phyloP scores from a whole-genome alignment of 23 tunicate genomes.

The Ciona savignyi region DNA sequence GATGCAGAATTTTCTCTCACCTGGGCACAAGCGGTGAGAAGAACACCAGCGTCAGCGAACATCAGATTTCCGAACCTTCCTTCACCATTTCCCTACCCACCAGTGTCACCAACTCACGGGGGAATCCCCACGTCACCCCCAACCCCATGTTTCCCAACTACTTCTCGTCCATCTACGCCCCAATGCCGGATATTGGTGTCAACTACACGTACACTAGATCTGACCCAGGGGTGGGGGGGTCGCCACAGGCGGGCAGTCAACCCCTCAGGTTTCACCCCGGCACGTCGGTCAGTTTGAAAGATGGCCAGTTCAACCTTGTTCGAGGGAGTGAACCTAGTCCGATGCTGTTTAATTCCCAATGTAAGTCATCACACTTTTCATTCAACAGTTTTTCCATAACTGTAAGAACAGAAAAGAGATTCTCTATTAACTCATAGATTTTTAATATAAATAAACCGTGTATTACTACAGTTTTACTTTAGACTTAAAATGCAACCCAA shows the following conservation, averaged over 20 bases:
- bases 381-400: too few species aligned
- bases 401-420: too few species aligned
- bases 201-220: constrained; percentile 8
- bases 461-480: too few species aligned
- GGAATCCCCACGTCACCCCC: not conserved
- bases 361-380: not conserved
- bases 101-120: not conserved
- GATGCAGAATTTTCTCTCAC: not conserved
- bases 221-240: not conserved
- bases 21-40: not conserved
- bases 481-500: too few species aligned
- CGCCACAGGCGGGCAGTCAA: constrained; percentile 5
- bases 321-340: constrained; percentile 4
- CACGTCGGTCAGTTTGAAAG: constrained; percentile 50
- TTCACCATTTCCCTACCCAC: constrained; percentile 5
- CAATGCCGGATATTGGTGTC: constrained; percentile 13
- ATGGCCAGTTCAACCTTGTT: constrained; percentile 30
- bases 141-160: constrained; percentile 15
- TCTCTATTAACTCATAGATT: too few species aligned
- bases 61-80: not conserved
- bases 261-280: constrained; percentile 51
- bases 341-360: constrained; percentile 19
- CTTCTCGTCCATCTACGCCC: constrained; percentile 28
- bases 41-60: not conserved
- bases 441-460: too few species aligned